phyloP scores from a whole-genome alignment of 2,888 invertebrate genomes.

The Cephus spinipes region DNA sequence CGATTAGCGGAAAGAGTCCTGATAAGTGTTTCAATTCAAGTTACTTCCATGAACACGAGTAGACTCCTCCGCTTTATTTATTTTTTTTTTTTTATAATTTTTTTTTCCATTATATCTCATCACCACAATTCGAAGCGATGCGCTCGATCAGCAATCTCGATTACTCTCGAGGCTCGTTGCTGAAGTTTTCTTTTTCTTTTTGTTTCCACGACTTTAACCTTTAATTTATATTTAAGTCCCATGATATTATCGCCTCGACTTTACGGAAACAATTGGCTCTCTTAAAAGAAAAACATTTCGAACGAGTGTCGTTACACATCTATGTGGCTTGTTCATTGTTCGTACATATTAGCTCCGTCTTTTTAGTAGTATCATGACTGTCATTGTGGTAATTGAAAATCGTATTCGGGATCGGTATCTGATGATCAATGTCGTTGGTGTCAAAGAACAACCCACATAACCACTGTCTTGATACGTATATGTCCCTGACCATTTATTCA shows the following conservation, averaged over 20 bases:
- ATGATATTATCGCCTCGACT: neutral
- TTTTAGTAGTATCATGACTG: slow-evolving; percentile 25
- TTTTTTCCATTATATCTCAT: neutral
- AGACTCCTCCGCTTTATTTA: neutral
- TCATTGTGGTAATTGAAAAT: slow-evolving; percentile 3
- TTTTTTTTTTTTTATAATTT: neutral
- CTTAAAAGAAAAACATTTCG: slow-evolving; percentile 48
- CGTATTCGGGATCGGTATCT: neutral
- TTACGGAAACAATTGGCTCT: slow-evolving; percentile 15
- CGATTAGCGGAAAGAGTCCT: neutral
- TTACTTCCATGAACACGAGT: neutral
- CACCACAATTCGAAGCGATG: neutral
- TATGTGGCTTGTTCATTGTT: slow-evolving; percentile 62
- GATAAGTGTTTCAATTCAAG: neutral
- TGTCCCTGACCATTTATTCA: slow-evolving; percentile 61
- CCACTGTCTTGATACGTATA: slow-evolving; percentile 33
- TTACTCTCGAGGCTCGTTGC: neutral
- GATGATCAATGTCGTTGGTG: neutral
- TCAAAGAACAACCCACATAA: slow-evolving; percentile 58
- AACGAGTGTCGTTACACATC: slow-evolving; percentile 50
- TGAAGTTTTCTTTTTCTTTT: neutral
- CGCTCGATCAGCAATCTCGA: neutral
- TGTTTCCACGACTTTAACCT: neutral
- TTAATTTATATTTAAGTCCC: neutral
- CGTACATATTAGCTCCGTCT: slow-evolving; percentile 66